These are phyloP conservation scores for Drosophila recens DNA, from an alignment of 2,888 invertebrate species.

Conservation along the genomic window DNA sequence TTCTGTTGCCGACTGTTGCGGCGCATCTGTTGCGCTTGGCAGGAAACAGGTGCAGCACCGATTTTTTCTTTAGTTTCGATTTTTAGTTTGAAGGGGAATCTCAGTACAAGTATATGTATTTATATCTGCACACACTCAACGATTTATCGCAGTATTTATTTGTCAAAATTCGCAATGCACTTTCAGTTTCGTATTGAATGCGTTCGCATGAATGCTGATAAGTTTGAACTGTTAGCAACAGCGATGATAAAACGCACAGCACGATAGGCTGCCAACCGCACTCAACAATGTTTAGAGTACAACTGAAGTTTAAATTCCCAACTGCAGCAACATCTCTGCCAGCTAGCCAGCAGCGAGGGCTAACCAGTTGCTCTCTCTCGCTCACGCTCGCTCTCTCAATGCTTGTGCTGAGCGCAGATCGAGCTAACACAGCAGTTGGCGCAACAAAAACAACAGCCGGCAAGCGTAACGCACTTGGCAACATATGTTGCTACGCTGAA, in stretches of 20 bases:
- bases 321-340: constrained; percentile 44
- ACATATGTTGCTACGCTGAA: constrained; percentile 46
- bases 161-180: constrained; percentile 39
- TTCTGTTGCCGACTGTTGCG: constrained; percentile 28
- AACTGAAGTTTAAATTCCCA: constrained; percentile 42
- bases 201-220: constrained; percentile 21
- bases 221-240: constrained; percentile 22
- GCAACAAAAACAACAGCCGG: constrained; percentile 45
- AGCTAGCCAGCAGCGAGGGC: constrained; percentile 57
- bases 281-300: constrained; percentile 48
- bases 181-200: constrained; percentile 52
- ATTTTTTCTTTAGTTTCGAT: constrained; percentile 20
- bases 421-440: constrained; percentile 29
- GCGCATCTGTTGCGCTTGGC: constrained; percentile 41
- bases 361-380: constrained; percentile 42
- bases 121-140: not conserved
- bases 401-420: constrained; percentile 47
- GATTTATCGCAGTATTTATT: constrained; percentile 3
- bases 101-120: constrained; percentile 1
- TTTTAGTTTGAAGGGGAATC: constrained; percentile 4
- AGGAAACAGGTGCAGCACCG: constrained; percentile 74
- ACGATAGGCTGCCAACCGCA: constrained; percentile 45
- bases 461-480: constrained; percentile 25
- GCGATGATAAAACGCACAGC: constrained; percentile 5
- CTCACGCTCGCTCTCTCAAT: constrained; percentile 3